Conservation (phyloP, 2,113 vertebrate species). For the Phainopepla nitens region DNA sequence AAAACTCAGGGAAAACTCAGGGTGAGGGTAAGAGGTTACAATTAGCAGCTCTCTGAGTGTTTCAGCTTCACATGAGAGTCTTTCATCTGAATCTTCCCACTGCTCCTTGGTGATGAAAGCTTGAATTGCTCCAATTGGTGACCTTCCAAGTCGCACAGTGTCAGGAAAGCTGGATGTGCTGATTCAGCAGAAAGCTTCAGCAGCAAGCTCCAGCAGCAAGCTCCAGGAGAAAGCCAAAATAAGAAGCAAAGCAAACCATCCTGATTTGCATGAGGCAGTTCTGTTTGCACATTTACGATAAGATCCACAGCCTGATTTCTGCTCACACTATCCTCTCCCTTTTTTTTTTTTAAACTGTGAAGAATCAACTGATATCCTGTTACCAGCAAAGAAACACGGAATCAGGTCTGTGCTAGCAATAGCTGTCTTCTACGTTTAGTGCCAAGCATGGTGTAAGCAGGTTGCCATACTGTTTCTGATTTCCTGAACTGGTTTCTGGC, state of each 20-base stretch:
- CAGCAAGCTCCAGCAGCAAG: background rate
- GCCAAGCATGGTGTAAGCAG: fast-evolving
- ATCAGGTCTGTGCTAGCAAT: background rate
- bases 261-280: background rate
- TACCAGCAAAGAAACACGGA: background rate
- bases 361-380: background rate
- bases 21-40: background rate
- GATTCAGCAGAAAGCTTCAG: background rate
- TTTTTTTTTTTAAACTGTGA: background rate
- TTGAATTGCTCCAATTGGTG: background rate
- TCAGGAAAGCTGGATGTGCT: background rate
- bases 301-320: background rate
- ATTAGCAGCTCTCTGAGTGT: background rate
- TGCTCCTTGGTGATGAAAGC: background rate
- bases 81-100: background rate
- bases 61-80: background rate
- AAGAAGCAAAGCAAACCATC: background rate
- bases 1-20: background rate
- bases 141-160: background rate
- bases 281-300: background rate
- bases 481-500: background rate
- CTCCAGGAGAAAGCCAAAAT: background rate
- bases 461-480: background rate
- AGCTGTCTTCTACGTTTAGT: background rate
- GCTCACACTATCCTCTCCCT: fast-evolving